These are phyloP conservation scores for Pseudomyrmex concolor DNA, from an alignment of 1,140 invertebrate genomes.

Conservation along the genomic window DNA sequence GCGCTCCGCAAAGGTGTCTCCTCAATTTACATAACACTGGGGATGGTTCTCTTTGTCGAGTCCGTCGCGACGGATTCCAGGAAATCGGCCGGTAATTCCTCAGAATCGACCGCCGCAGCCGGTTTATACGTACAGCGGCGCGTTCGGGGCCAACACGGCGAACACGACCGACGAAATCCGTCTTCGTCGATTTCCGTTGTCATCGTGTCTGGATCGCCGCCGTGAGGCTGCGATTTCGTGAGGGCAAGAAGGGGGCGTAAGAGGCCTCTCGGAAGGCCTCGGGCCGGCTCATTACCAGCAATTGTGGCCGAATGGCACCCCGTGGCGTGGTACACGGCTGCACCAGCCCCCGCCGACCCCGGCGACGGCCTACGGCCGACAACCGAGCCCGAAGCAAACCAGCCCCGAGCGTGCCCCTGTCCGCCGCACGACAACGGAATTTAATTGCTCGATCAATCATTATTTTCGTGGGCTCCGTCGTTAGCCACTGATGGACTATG, in stretches of 20 bases:
- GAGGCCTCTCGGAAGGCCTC: slow-evolving; percentile 74
- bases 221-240: slow-evolving; percentile 78
- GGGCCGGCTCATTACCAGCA: slow-evolving; percentile 83
- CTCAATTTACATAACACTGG: slow-evolving; percentile 54
- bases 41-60: background rate
- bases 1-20: slow-evolving; percentile 7
- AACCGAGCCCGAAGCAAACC: slow-evolving; percentile 22
- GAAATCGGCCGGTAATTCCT: slow-evolving; percentile 67
- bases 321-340: slow-evolving; percentile 76
- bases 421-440: slow-evolving; percentile 81
- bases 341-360: slow-evolving; percentile 65
- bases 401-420: slow-evolving; percentile 64
- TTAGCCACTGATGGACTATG: slow-evolving; percentile 61
- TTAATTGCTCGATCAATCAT: slow-evolving; percentile 85
- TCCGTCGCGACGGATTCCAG: slow-evolving; percentile 52
- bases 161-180: slow-evolving; percentile 49
- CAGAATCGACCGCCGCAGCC: slow-evolving; percentile 42
- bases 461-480: slow-evolving; percentile 75
- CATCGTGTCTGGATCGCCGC: slow-evolving; percentile 68
- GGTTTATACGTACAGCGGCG: slow-evolving; percentile 2
- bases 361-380: slow-evolving; percentile 60
- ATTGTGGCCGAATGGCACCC: slow-evolving; percentile 82
- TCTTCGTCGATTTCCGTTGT: slow-evolving; percentile 73
- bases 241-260: slow-evolving; percentile 69
- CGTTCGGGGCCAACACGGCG: background rate